phyloP scores from a whole-genome alignment of 2,113 vertebrate species.

The Halichoerus grypus region DNA sequence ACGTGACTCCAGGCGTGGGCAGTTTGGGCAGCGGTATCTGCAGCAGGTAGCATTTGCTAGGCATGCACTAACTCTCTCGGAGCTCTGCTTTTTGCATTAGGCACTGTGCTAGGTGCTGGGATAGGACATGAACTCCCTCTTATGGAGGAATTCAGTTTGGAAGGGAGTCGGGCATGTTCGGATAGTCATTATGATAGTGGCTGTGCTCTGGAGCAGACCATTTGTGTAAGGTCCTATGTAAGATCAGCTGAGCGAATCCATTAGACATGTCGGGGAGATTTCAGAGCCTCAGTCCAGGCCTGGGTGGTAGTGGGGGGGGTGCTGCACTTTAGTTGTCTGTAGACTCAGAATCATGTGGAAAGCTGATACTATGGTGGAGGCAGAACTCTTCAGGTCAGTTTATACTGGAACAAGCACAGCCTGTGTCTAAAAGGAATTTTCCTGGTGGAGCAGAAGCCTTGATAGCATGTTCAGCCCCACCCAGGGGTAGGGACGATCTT shows the following conservation, averaged over 20 bases:
- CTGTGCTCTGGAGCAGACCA: neutral
- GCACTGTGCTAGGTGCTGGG: neutral
- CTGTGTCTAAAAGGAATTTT: neutral
- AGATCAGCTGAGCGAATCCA: neutral
- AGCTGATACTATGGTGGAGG: neutral
- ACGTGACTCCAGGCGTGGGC: neutral
- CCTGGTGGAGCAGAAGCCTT: neutral
- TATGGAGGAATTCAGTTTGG: neutral
- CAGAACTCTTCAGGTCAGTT: neutral
- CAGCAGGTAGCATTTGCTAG: neutral
- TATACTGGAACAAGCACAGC: neutral
- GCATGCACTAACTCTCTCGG: neutral
- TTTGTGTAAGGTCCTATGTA: neutral
- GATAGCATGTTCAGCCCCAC: neutral
- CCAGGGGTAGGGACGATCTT: neutral
- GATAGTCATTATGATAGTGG: neutral
- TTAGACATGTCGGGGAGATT: neutral
- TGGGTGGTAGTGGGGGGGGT: neutral
- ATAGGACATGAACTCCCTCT: neutral
- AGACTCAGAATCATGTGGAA: neutral
- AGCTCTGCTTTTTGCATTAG: neutral
- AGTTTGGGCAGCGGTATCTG: neutral
- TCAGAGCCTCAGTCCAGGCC: neutral
- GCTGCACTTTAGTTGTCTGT: neutral
- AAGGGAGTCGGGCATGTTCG: neutral